These are phyloP conservation scores for Noctua janthina DNA, from an alignment of 2,888 invertebrate genomes.

Conservation along the genomic window DNA sequence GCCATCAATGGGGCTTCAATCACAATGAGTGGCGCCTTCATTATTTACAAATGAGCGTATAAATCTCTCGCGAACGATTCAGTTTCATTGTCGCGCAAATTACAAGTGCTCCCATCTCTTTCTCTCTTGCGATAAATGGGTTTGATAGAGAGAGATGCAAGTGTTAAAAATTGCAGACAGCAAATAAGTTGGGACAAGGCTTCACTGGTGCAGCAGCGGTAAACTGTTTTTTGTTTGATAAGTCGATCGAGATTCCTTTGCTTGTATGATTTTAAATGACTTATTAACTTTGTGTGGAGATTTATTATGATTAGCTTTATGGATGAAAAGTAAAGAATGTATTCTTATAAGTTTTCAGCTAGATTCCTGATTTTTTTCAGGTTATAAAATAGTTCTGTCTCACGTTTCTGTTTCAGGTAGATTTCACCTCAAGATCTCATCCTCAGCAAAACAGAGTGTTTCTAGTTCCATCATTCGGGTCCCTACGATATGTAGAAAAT, in stretches of 20 bases:
- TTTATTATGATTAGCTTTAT: not conserved
- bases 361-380: not conserved
- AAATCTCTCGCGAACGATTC: slow-evolving; percentile 84
- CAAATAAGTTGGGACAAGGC: slow-evolving; percentile 56
- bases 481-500: too few species aligned
- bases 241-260: not conserved
- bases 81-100: slow-evolving; percentile 77
- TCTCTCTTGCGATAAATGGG: slow-evolving; percentile 42
- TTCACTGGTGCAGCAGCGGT: slow-evolving; percentile 35
- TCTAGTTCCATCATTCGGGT: too few species aligned
- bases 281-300: slow-evolving; percentile 11
- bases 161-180: slow-evolving; percentile 65
- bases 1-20: slow-evolving; percentile 85
- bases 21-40: slow-evolving; percentile 89
- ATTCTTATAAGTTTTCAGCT: not conserved
- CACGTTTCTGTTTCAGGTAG: not conserved
- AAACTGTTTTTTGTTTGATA: slow-evolving; percentile 11
- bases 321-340: too few species aligned
- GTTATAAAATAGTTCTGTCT: not conserved
- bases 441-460: not conserved
- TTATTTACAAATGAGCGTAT: slow-evolving; percentile 89
- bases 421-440: not conserved
- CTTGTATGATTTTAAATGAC: not conserved
- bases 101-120: slow-evolving; percentile 65
- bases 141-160: slow-evolving; percentile 53